Conservation (phyloP, 2,888 invertebrate genomes). For the Cantharis rustica region DNA sequence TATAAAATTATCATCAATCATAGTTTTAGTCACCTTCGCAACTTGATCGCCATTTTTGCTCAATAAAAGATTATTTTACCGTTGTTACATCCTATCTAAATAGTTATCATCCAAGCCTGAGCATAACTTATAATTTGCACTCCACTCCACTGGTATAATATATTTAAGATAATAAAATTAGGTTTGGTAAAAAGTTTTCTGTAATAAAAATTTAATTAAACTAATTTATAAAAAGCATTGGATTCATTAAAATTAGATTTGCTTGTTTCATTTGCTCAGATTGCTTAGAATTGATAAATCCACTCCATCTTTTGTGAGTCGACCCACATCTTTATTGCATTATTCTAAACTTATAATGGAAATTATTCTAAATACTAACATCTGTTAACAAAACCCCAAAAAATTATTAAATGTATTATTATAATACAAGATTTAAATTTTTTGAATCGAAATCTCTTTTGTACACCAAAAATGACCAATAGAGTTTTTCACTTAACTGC, state of each 20-base stretch:
- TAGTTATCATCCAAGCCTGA: background rate
- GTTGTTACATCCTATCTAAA: background rate
- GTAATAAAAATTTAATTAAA: constrained; percentile 5
- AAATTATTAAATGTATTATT: background rate
- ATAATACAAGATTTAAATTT: background rate
- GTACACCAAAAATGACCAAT: constrained; percentile 15
- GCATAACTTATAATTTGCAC: background rate
- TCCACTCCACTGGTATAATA: background rate
- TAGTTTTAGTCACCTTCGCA: background rate
- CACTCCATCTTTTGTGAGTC: background rate
- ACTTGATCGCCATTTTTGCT: background rate
- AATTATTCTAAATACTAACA: background rate
- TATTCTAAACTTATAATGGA: background rate
- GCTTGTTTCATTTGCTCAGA: background rate
- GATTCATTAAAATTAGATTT: constrained; percentile 11
- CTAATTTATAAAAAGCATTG: constrained; percentile 11
- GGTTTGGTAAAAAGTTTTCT: background rate
- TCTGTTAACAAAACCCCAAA: background rate
- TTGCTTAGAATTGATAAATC: background rate
- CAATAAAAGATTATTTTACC: background rate
- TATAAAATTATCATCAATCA: constrained; percentile 3
- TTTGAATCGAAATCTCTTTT: constrained; percentile 12
- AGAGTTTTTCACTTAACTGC: constrained; percentile 33
- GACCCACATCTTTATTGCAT: background rate
- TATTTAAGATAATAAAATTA: background rate